Base-by-base conservation (phyloP, 2,113 vertebrate species). In the Condylura cristata region DNA sequence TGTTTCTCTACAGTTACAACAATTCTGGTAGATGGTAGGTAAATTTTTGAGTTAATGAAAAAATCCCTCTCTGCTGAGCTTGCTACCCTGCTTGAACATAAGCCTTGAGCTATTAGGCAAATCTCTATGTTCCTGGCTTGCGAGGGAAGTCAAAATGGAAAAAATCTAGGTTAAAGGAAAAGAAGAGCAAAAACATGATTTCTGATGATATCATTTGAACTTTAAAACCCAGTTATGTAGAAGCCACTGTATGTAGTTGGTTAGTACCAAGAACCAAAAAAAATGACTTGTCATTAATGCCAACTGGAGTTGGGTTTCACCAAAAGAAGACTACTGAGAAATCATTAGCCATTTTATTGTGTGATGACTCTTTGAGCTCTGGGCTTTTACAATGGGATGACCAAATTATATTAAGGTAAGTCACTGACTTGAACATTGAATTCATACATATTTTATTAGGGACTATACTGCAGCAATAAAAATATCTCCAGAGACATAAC, bases 381-480 rank as follows among this genome's bases (percentile, higher is more conserved):
- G 37, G 28, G 10, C 11, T 89, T 41, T 66, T 84, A 78, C 61
- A 56, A 70, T n/a, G 22, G 66, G 89, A 89, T 56, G 53, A 89
- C 60, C 22, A 28, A 92, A 93, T 58, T 51, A 14, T 56, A 63
- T 58, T 53, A 34, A 26, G 17, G 10, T 91, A 79, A 85, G 51
- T 87, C 32, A 68, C 14, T 34, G 30, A 66, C 41, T 95, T 84
- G 68, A 92, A 79, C 17, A 63, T 85, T 95, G 95, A 17, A 46
- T 68, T 93, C 41, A 81, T 53, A 92, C 51, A 83, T 86, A 80
- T 72, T 84, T 86, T 95, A 72, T 90, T 41, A 81, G 68, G 51
- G 41, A 26, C 13, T 65, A 12, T 71, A 84, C 8, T 22, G 17
- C 10, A 80, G 34, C 51, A 72, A 44, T 71, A 81, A 90, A 92